Percentiles rank a stretch among this genome's conserved stretches.
Evolutionary conservation across 2,797 vertebrate genomes (phyloP).

Genomic region (Hozukius guyotensis): DNA sequence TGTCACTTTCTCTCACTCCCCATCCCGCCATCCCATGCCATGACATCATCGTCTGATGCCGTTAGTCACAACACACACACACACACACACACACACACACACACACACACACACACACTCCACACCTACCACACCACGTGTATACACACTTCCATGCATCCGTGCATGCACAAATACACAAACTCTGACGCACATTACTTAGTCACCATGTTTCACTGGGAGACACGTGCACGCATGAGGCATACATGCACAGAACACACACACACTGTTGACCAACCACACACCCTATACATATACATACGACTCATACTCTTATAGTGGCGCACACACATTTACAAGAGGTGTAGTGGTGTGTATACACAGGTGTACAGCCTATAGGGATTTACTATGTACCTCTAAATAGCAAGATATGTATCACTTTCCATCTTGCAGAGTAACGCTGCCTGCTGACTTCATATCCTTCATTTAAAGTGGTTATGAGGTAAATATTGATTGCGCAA

Average conservation of each 20-base stretch:
- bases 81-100: neutral
- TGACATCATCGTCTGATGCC: slow-evolving; percentile 48
- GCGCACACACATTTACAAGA: neutral
- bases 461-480: neutral
- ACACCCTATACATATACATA: neutral
- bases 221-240: neutral
- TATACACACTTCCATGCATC: neutral
- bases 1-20: neutral
- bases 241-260: neutral
- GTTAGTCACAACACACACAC: neutral
- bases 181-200: neutral
- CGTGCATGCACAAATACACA: neutral
- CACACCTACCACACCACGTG: neutral
- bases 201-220: neutral
- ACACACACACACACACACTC: neutral
- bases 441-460: neutral
- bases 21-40: neutral
- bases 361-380: neutral
- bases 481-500: neutral
- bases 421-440: neutral
- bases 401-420: neutral
- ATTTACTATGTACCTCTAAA: neutral
- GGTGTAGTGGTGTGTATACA: neutral
- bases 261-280: neutral
- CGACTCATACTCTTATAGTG: neutral